Evolutionary conservation across 2,113 vertebrate genomes (phyloP).

Genomic region (Chloroceryle aenea): DNA sequence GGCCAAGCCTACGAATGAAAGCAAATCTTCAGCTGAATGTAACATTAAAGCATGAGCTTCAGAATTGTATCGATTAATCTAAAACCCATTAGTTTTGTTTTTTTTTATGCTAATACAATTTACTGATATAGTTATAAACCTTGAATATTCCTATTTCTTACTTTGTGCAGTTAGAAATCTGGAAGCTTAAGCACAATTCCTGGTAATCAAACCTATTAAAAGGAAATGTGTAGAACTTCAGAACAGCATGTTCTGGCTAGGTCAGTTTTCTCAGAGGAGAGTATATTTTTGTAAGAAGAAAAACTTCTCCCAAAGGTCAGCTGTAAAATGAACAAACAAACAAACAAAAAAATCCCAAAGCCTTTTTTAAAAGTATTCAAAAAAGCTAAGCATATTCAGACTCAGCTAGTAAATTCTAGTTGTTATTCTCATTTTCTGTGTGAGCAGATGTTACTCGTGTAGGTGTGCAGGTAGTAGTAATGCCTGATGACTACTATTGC

Average conservation of each 20-base stretch:
- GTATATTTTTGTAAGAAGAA: not conserved
- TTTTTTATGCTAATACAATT: not conserved
- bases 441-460: rapidly evolving
- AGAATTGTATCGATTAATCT: not conserved
- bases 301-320: not conserved
- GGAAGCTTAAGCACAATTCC: not conserved
- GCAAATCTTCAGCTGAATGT: not conserved
- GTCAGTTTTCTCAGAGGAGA: not conserved
- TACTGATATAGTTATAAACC: not conserved
- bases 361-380: not conserved
- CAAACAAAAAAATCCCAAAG: not conserved
- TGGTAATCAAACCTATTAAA: not conserved
- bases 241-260: not conserved
- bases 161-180: not conserved
- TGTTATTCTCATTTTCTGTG: not conserved
- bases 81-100: not conserved
- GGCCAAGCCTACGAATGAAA: not conserved
- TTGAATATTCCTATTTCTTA: not conserved
- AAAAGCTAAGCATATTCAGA: not conserved
- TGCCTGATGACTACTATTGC: not conserved
- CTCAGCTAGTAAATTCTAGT: not conserved
- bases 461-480: rapidly evolving
- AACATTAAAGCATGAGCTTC: not conserved
- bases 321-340: not conserved
- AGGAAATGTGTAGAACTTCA: not conserved